Evolutionary conservation across 2,888 invertebrate species (phyloP).

Genomic region (Scaptomyza tumidula): DNA sequence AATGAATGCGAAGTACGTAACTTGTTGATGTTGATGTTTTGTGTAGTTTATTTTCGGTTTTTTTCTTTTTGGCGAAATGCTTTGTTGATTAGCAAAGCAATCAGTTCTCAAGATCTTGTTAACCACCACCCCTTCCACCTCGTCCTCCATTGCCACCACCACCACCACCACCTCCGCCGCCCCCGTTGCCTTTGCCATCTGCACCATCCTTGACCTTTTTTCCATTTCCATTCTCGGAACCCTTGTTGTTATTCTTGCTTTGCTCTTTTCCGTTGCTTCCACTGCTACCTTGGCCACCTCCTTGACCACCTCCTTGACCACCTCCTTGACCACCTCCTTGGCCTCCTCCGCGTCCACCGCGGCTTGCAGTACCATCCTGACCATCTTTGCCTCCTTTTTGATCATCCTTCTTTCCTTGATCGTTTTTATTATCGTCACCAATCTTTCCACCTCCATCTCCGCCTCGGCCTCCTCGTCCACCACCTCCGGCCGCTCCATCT

Average conservation of each 20-base stretch:
- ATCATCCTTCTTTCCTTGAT: not conserved
- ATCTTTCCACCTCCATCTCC: slow-evolving; percentile 5
- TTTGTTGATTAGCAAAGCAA: not conserved
- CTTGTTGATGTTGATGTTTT: not conserved
- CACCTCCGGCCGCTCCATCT: not conserved
- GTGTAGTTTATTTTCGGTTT: not conserved
- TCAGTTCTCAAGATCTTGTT: not conserved
- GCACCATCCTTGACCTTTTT: slow-evolving; percentile 1
- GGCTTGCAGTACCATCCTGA: not conserved
- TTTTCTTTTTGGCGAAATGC: not conserved
- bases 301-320: not conserved
- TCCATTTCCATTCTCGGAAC: not conserved
- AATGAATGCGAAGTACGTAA: not conserved
- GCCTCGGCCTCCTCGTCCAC: slow-evolving; percentile 2
- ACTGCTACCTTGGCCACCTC: not conserved
- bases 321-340: not conserved
- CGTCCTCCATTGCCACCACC: not conserved
- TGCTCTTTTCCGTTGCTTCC: not conserved
- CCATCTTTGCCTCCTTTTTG: slow-evolving; percentile 10
- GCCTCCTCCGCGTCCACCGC: slow-evolving; percentile 12
- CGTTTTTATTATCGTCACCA: slow-evolving; percentile 2
- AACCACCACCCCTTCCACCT: not conserved
- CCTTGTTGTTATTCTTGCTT: not conserved
- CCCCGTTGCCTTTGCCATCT: not conserved
- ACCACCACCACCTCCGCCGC: not conserved